Evolutionary conservation across 2,888 invertebrate species (phyloP), one percentile per base, ranked within the genome.

Genomic region (Drosophila borealis): DNA sequence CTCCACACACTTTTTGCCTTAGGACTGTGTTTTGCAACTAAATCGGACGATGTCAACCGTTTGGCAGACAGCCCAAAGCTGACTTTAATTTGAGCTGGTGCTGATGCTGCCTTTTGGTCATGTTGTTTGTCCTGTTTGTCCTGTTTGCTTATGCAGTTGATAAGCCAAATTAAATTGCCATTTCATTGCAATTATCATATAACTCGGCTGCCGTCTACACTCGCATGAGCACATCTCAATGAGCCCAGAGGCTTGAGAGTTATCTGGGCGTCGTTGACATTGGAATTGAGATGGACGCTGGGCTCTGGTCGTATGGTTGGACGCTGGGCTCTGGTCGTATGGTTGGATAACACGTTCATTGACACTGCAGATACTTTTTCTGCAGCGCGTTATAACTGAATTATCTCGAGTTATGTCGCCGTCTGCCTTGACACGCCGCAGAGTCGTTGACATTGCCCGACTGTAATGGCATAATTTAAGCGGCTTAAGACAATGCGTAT

Each of bases 371-470:
- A 60, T 59, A 53, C 29, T 42, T 45, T 55, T 46, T 60, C 45
- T 54, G 65, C 19, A 55, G 53, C 53, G 66, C 74, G 70, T 78
- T 78, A 87, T 87, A 83, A 83, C 74, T 73, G 80, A 87, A 80
- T 83, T 83, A 83, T 87, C 75, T 70, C 80, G 60, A 81, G 80
- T 78, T 87, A 83, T 84, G 78, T 69, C 53, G 74, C 70, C 45
- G 78, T 65, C 77, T 71, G 71, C 56, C 36, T 41, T 59, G 60
- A 56, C 42, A 41, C 48, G 39, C 53, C 54, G 39, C 50, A 46
- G 50, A 70, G 83, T 84, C 84, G 84, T 79, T 79, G 80, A 87
- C 87, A 84, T 70, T 67, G 19, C 33, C 39, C 60, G 70, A 41
- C 67, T 62, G 50, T 70, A 80, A 78, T 86, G 76, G 81, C 77